A percentile compares a stretch with the other conserved stretches of the same genome.
phyloP scores from a whole-genome alignment of 2,113 vertebrate genomes.

The Clarias batrachus region DNA sequence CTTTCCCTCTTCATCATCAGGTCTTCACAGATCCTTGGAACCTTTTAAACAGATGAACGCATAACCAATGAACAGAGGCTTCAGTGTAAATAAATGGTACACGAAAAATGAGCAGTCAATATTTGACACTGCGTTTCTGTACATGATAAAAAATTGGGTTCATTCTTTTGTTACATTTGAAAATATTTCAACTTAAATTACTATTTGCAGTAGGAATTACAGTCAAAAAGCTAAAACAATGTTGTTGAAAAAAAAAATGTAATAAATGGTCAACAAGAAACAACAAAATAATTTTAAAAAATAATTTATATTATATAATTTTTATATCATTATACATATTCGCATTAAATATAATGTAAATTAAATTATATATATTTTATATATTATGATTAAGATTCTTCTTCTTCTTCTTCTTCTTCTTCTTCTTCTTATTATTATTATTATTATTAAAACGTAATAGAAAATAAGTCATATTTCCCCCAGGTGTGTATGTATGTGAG shows the following conservation, averaged over 20 bases:
- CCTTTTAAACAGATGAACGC: constrained; percentile 39
- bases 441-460: too few relatives aligned
- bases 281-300: background rate
- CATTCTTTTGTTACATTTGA: background rate
- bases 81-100: constrained; percentile 3
- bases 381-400: too few relatives aligned
- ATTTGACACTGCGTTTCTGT: background rate
- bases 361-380: too few relatives aligned
- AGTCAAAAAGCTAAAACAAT: background rate
- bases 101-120: background rate
- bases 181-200: background rate
- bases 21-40: constrained; percentile 52
- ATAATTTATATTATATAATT: too few relatives aligned
- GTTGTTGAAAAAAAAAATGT: background rate
- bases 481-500: background rate
- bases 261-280: background rate
- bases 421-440: too few relatives aligned
- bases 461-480: background rate
- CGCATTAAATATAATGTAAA: too few relatives aligned
- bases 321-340: too few relatives aligned
- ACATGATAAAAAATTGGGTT: background rate
- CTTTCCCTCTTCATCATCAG: constrained; percentile 53
- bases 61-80: background rate
- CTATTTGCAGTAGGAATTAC: background rate
- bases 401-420: too few relatives aligned